Evolutionary conservation across 2,113 vertebrate species (phyloP).

Genomic region (Microcebus griseorufus): DNA sequence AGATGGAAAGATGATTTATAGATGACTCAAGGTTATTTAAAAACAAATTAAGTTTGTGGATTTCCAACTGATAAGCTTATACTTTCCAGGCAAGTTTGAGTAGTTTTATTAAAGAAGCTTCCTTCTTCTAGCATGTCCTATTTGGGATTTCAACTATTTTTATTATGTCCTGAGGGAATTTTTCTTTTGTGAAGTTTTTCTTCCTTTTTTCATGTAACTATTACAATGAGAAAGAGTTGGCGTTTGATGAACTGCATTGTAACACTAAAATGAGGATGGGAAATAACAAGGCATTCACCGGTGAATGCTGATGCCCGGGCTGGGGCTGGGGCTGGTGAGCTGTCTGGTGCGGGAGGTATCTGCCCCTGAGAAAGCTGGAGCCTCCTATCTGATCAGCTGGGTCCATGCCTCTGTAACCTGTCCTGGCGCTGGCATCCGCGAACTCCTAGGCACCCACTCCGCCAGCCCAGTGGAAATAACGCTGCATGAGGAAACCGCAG

Average conservation of each 20-base stretch:
- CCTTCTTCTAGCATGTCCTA: neutral
- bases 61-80: neutral
- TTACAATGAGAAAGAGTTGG: neutral
- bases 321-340: neutral
- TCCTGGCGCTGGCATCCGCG: neutral
- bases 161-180: neutral
- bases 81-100: neutral
- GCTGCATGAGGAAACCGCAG: neutral
- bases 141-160: neutral
- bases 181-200: conserved; percentile 22
- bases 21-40: neutral
- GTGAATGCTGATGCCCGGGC: neutral
- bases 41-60: neutral
- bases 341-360: neutral
- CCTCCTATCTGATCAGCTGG: neutral
- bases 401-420: neutral
- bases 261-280: neutral
- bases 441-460: neutral
- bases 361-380: neutral
- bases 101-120: neutral
- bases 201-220: neutral
- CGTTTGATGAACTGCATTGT: neutral
- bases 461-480: neutral
- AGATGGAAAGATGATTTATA: neutral
- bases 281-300: neutral